These are phyloP conservation scores for Scolopax rusticola DNA, from an alignment of 2,797 vertebrate species.

Conservation along the genomic window DNA sequence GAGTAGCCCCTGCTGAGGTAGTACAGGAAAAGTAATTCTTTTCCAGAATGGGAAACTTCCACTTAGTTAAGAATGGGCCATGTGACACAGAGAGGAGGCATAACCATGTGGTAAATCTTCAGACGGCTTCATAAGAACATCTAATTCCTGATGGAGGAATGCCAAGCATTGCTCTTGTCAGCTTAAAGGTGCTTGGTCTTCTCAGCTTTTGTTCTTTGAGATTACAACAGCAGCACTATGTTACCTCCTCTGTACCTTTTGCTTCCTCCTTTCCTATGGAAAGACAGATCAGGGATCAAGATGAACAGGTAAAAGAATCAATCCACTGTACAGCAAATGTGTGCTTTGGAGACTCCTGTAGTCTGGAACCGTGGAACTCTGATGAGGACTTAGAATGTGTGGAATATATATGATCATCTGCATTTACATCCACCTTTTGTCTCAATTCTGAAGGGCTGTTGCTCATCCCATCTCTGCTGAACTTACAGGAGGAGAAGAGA, in stretches of 20 bases:
- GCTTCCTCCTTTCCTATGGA: background rate
- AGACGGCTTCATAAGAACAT: background rate
- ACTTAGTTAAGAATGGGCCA: background rate
- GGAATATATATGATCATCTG: background rate
- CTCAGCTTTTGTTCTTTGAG: background rate
- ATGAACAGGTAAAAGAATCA: background rate
- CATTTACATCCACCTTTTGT: background rate
- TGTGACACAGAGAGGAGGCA: background rate
- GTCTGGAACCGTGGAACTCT: background rate
- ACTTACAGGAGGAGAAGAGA: background rate
- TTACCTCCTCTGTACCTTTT: background rate
- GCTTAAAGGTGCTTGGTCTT: background rate
- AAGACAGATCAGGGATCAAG: background rate
- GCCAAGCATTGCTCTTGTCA: background rate
- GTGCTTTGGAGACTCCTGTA: background rate
- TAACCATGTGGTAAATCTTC: background rate
- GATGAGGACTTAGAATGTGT: background rate
- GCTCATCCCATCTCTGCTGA: background rate
- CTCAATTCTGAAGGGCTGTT: background rate
- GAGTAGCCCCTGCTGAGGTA: background rate
- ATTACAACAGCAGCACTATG: background rate
- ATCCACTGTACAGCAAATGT: background rate
- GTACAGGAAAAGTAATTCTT: background rate
- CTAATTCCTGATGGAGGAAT: background rate
- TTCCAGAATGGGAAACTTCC: background rate